Percentiles rank a stretch among this genome's conserved stretches.
These are phyloP conservation scores for Acleris sparsana DNA, from an alignment of 2,888 invertebrate genomes.

Conservation along the genomic window DNA sequence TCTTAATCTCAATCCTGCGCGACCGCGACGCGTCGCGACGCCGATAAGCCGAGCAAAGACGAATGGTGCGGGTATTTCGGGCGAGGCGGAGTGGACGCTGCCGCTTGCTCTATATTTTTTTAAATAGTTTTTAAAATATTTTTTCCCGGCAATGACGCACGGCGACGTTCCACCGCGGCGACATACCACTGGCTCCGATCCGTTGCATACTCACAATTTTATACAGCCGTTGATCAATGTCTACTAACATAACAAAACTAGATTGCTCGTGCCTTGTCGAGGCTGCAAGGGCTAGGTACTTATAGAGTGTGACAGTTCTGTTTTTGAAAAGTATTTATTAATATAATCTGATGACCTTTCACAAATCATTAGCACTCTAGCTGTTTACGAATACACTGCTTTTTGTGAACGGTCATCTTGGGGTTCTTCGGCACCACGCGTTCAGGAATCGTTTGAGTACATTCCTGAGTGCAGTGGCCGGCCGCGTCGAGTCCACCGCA, in stretches of 20 bases:
- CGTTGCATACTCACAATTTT: conserved; percentile 58
- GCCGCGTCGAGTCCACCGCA: conserved; percentile 22
- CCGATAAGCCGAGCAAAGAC: conserved; percentile 37
- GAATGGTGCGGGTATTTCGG: conserved; percentile 67
- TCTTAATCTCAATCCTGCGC: conserved; percentile 58
- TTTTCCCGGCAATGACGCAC: conserved; percentile 73
- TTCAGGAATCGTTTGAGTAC: conserved; percentile 37
- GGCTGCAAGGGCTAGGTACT: conserved; percentile 76
- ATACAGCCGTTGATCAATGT: conserved; percentile 76
- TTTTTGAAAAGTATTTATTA: conserved; percentile 59
- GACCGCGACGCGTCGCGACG: conserved; percentile 35
- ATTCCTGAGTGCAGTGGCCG: conserved; percentile 41
- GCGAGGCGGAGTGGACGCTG: conserved; percentile 58
- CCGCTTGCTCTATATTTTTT: conserved; percentile 62
- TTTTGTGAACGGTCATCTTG: conserved; percentile 55
- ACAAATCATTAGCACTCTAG: conserved; percentile 37
- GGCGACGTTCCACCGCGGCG: conserved; percentile 64
- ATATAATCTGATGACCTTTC: conserved; percentile 55
- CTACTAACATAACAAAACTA: conserved; percentile 79
- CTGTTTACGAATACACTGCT: conserved; percentile 13
- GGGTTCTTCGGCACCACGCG: conserved; percentile 48
- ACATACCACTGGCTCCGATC: conserved; percentile 57
- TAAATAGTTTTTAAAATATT: conserved; percentile 57
- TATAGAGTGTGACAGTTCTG: conserved; percentile 64
- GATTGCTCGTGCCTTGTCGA: conserved; percentile 68